Evolutionary conservation across 2,888 invertebrate species (phyloP).

Genomic region (Boloria selene): DNA sequence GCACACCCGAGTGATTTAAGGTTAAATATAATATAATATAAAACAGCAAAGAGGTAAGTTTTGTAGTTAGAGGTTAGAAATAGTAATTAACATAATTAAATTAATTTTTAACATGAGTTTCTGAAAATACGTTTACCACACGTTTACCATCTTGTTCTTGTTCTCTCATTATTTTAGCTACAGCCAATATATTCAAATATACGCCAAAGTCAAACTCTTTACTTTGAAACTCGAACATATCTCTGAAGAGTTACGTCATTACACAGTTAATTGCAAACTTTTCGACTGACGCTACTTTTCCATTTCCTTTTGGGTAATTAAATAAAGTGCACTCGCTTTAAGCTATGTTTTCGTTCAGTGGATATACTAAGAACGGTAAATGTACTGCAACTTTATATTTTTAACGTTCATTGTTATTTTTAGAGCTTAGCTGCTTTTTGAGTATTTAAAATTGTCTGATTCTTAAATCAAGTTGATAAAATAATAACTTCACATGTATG

Average conservation of each 20-base stretch:
- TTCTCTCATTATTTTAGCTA: neutral
- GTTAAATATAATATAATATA: too few species aligned
- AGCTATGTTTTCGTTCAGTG: slow-evolving; percentile 32
- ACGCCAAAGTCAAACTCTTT: slow-evolving; percentile 12
- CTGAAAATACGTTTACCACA: too few species aligned
- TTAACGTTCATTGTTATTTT: too few species aligned
- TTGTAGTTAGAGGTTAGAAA: neutral
- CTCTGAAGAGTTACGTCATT: slow-evolving; percentile 21
- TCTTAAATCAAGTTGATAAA: too few species aligned
- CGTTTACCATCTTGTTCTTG: neutral
- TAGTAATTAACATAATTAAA: neutral
- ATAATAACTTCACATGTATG: too few species aligned
- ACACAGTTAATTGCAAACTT: slow-evolving; percentile 52
- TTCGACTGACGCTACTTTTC: slow-evolving; percentile 46
- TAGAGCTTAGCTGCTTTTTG: neutral
- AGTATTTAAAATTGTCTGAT: too few species aligned
- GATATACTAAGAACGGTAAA: neutral
- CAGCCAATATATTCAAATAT: slow-evolving; percentile 4
- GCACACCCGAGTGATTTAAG: too few species aligned
- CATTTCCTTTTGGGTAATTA: slow-evolving; percentile 50
- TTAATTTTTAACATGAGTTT: neutral
- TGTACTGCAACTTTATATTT: neutral
- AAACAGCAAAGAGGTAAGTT: too few species aligned
- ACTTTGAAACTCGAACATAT: slow-evolving; percentile 6
- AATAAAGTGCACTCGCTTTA: slow-evolving; percentile 44